Percentiles rank a stretch among this genome's conserved stretches.
Conservation (phyloP, 2,113 vertebrate species). For the Lucifuga dentata region DNA sequence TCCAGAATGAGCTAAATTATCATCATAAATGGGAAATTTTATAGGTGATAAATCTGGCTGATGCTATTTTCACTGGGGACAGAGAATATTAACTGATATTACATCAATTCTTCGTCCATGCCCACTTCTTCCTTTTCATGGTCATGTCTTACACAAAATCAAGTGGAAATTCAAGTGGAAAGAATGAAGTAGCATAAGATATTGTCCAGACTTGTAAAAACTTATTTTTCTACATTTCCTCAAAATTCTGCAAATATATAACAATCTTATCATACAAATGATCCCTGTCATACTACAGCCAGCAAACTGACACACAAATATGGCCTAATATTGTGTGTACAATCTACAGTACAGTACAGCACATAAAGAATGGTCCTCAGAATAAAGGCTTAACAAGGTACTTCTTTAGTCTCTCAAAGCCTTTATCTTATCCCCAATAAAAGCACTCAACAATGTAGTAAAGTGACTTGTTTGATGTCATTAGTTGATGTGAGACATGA, state of each 20-base stretch:
- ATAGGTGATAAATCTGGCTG: too few relatives aligned
- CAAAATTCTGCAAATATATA: too few relatives aligned
- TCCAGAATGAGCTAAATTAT: background rate
- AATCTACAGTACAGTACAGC: constrained; percentile 3
- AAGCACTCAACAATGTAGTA: constrained; percentile 61
- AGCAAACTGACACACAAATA: constrained; percentile 5
- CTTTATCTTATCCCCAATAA: too few relatives aligned
- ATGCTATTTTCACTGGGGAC: too few relatives aligned
- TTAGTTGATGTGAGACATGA: constrained; percentile 69
- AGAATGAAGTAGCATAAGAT: too few relatives aligned
- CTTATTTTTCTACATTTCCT: too few relatives aligned
- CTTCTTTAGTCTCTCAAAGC: constrained; percentile 37
- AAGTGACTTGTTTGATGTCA: constrained; percentile 60
- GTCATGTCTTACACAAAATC: too few relatives aligned
- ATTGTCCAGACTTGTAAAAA: too few relatives aligned
- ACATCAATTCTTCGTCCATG: background rate
- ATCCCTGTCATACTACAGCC: too few relatives aligned
- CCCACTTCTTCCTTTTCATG: background rate
- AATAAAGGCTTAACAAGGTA: constrained; percentile 30
- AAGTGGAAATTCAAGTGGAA: too few relatives aligned
- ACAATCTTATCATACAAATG: background rate
- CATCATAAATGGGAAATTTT: background rate
- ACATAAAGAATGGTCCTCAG: constrained; percentile 15
- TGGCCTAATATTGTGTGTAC: background rate
- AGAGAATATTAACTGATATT: constrained; percentile 2